Conservation (phyloP, 2,888 invertebrate genomes). For the Bembecia ichneumoniformis region DNA sequence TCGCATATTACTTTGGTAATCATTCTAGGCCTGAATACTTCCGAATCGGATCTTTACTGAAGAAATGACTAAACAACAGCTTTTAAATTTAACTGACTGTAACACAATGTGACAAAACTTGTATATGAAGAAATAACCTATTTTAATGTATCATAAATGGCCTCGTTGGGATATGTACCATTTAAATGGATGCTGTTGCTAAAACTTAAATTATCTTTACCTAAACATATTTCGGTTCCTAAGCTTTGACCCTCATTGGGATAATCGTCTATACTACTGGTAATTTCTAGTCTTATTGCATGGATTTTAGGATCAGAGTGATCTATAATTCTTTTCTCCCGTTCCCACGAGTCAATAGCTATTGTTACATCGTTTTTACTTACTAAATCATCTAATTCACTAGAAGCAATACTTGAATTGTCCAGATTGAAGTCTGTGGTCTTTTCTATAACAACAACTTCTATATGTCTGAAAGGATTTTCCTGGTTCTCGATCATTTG, state of each 20-base stretch:
- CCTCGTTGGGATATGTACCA: conserved; percentile 70
- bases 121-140: conserved; percentile 16
- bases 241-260: conserved; percentile 33
- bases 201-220: conserved; percentile 65
- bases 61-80: too few species aligned
- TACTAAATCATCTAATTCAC: conserved; percentile 53
- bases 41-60: too few species aligned
- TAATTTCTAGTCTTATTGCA: conserved; percentile 66
- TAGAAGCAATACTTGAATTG: conserved; percentile 56
- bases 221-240: conserved; percentile 43
- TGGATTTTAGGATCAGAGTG: conserved; percentile 52
- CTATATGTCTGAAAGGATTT: conserved; percentile 64
- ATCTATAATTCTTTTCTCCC: conserved; percentile 35
- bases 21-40: too few species aligned
- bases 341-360: conserved; percentile 61
- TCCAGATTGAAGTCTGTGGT: conserved; percentile 64
- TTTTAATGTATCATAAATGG: conserved; percentile 69
- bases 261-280: conserved; percentile 62
- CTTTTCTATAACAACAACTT: conserved; percentile 68
- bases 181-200: conserved; percentile 69
- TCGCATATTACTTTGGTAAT: too few species aligned
- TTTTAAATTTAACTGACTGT: too few species aligned
- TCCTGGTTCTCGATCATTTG: conserved; percentile 62
- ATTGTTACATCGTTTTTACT: conserved; percentile 60
- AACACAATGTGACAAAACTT: neutral